Evolutionary conservation across 37 sponge, comb jelly and placozoan genomes (phyloP).

Genomic region (Theonella swinhoei): DNA sequence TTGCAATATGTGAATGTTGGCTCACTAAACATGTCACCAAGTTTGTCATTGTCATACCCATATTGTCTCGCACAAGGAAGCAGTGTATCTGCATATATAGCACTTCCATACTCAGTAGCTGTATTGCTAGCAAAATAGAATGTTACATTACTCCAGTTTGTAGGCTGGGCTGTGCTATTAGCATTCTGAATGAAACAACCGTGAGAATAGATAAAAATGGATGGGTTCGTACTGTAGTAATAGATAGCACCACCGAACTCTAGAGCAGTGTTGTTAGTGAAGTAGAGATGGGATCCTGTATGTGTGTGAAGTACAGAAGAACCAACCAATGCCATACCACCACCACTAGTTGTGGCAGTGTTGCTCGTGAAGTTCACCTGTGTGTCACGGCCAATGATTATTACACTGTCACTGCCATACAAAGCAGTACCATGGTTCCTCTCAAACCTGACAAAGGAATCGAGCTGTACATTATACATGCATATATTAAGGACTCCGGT

Average conservation of each 20-base stretch:
- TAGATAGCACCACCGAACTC: slow-evolving; percentile 40
- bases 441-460: not conserved
- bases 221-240: not conserved
- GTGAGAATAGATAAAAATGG: not conserved
- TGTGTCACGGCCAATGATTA: not conserved
- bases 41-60: not conserved
- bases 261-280: slow-evolving; percentile 11
- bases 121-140: slow-evolving; percentile 3
- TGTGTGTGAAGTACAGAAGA: not conserved
- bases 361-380: not conserved
- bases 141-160: not conserved
- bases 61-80: slow-evolving; percentile 10
- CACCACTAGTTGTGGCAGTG: slow-evolving; percentile 3
- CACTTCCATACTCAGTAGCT: not conserved
- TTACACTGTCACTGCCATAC: not conserved
- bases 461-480: not conserved
- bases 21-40: not conserved
- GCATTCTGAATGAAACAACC: slow-evolving; percentile 16
- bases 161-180: not conserved
- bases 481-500: not conserved
- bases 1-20: not conserved
- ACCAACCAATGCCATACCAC: slow-evolving; percentile 15
- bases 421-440: slow-evolving; percentile 9
- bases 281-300: not conserved
- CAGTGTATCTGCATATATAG: slow-evolving; percentile 21